Evolutionary conservation across 2,113 vertebrate species (phyloP).

Genomic region (Formicarius rufipectus): DNA sequence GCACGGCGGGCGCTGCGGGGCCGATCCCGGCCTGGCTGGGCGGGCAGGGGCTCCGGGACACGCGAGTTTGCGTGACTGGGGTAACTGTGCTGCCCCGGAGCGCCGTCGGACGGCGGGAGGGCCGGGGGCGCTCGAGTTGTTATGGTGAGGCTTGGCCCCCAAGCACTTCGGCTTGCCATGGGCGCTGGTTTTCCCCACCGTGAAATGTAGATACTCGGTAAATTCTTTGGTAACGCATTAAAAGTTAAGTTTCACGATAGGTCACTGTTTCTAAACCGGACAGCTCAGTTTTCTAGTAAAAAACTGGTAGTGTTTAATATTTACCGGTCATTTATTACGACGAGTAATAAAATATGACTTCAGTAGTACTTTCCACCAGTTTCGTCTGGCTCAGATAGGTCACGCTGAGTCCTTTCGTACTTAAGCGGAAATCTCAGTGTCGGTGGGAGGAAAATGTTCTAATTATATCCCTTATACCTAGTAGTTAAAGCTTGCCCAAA

Average conservation of each 20-base stretch:
- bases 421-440: background rate
- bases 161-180: fast-evolving
- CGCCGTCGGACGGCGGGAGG: fast-evolving
- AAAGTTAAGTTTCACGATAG: background rate
- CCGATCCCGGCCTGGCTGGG: too few relatives aligned
- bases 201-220: fast-evolving
- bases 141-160: too few relatives aligned
- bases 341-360: fast-evolving
- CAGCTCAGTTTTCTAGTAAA: background rate
- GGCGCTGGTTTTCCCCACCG: background rate
- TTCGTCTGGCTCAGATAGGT: background rate
- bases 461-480: background rate
- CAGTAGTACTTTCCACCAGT: background rate
- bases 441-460: constrained; percentile 11
- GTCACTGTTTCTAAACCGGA: background rate
- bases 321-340: background rate
- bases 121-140: fast-evolving
- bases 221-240: fast-evolving
- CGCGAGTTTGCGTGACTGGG: too few relatives aligned
- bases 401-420: background rate
- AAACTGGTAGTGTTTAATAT: background rate
- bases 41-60: fast-evolving
- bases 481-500: background rate
- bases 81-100: too few relatives aligned
- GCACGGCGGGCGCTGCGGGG: background rate